Evolutionary conservation across 2,113 vertebrate species (phyloP).

Genomic region (Urocitellus parryii): DNA sequence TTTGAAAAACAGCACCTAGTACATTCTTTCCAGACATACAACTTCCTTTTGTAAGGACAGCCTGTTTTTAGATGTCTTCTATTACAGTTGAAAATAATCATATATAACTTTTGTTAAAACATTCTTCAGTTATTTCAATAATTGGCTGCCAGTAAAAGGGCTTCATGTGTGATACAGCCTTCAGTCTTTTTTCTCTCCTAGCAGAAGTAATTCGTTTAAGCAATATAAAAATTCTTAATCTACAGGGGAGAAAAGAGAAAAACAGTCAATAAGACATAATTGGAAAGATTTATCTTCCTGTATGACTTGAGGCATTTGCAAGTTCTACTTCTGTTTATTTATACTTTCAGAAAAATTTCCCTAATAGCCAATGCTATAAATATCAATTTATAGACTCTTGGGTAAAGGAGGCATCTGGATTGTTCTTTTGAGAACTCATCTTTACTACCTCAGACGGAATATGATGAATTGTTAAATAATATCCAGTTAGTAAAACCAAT

Average conservation of each 20-base stretch:
- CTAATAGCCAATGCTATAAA: slow-evolving; percentile 34
- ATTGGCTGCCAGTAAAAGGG: not conserved
- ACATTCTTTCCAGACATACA: not conserved
- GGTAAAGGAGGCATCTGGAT: not conserved
- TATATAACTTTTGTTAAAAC: not conserved
- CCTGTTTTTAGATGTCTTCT: slow-evolving; percentile 3
- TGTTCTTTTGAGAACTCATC: slow-evolving; percentile 34
- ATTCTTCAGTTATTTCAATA: slow-evolving; percentile 61
- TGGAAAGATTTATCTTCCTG: slow-evolving; percentile 64
- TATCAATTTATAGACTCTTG: slow-evolving; percentile 22
- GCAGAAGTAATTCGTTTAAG: slow-evolving; percentile 72
- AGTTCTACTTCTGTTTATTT: slow-evolving; percentile 52
- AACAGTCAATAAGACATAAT: slow-evolving; percentile 58
- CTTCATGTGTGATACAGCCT: not conserved
- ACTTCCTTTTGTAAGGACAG: not conserved
- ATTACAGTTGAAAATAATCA: slow-evolving; percentile 24
- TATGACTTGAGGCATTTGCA: slow-evolving; percentile 38
- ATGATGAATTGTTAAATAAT: slow-evolving; percentile 60
- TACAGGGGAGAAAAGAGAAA: slow-evolving; percentile 53
- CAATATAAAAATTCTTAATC: slow-evolving; percentile 66
- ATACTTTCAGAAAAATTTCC: slow-evolving; percentile 50
- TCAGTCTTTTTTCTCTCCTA: slow-evolving; percentile 53
- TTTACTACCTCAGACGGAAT: slow-evolving; percentile 32
- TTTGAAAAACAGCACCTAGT: not conserved
- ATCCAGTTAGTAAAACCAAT: slow-evolving; percentile 43